Evolutionary conservation across 2,888 invertebrate species (phyloP).

Genomic region (Glyphotaelius pellucidus): DNA sequence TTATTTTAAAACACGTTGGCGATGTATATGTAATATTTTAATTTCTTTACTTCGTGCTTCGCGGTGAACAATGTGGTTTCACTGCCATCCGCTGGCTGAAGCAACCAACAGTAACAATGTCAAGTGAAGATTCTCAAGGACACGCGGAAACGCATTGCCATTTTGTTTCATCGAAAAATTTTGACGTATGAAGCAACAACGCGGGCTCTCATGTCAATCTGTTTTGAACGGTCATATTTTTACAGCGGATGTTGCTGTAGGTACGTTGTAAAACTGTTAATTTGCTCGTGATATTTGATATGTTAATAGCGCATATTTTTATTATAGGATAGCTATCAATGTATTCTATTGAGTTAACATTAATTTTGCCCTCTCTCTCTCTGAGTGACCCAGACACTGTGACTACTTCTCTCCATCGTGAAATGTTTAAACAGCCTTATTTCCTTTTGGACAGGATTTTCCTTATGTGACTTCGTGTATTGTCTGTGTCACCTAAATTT

Average conservation of each 20-base stretch:
- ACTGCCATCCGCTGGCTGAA: background rate
- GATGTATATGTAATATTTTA: background rate
- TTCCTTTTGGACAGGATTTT: background rate
- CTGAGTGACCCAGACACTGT: background rate
- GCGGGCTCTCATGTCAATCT: background rate
- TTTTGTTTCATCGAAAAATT: background rate
- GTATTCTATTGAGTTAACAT: background rate
- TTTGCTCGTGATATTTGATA: background rate
- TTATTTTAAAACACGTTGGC: background rate
- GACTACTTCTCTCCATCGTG: background rate
- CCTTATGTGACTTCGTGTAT: background rate
- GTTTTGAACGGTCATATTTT: background rate
- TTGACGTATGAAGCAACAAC: background rate
- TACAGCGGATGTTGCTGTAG: background rate
- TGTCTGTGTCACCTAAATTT: background rate
- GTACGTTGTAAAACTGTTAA: background rate
- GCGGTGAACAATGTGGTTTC: background rate
- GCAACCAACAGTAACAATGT: background rate
- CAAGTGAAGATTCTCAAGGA: slow-evolving; percentile 2
- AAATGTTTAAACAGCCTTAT: background rate
- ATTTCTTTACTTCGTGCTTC: background rate
- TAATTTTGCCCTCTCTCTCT: background rate
- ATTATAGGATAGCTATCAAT: background rate
- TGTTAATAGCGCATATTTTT: background rate
- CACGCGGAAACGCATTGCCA: background rate